These are phyloP conservation scores for Seriola dumerili DNA, from an alignment of 2,113 vertebrate species.

Conservation along the genomic window DNA sequence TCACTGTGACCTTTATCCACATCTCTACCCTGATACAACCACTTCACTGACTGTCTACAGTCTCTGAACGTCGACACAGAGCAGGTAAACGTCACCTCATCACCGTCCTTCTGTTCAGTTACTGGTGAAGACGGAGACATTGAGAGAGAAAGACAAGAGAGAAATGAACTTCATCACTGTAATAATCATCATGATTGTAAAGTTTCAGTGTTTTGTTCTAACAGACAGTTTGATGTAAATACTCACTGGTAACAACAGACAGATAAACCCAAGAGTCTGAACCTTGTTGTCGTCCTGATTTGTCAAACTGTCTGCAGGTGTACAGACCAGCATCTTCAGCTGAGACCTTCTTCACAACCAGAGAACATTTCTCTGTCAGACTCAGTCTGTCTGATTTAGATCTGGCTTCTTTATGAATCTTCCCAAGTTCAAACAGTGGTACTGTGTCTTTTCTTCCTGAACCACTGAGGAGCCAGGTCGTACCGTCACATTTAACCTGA, in stretches of 20 bases:
- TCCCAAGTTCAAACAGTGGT: fast-evolving
- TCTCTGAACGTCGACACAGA: neutral
- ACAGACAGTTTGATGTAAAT: neutral
- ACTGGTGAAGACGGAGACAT: too few species aligned
- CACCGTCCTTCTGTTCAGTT: too few species aligned
- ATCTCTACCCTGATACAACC: neutral
- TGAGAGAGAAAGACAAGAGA: neutral
- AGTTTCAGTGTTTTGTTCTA: neutral
- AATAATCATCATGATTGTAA: neutral
- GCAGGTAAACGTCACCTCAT: neutral
- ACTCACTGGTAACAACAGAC: constrained; percentile 24
- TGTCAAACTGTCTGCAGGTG: constrained; percentile 27
- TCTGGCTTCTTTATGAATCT: neutral
- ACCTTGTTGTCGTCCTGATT: neutral
- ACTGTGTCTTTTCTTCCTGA: neutral
- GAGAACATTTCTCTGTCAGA: constrained; percentile 12
- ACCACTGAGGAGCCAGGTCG: fast-evolving
- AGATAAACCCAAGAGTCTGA: neutral
- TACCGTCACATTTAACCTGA: neutral
- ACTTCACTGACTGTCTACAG: neutral
- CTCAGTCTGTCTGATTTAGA: neutral
- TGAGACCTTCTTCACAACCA: constrained; percentile 19
- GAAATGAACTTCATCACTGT: neutral
- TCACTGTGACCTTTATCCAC: neutral
- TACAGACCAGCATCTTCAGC: neutral